Evolutionary conservation across 2,113 vertebrate genomes (phyloP).

Genomic region (Dipodomys stephensi): DNA sequence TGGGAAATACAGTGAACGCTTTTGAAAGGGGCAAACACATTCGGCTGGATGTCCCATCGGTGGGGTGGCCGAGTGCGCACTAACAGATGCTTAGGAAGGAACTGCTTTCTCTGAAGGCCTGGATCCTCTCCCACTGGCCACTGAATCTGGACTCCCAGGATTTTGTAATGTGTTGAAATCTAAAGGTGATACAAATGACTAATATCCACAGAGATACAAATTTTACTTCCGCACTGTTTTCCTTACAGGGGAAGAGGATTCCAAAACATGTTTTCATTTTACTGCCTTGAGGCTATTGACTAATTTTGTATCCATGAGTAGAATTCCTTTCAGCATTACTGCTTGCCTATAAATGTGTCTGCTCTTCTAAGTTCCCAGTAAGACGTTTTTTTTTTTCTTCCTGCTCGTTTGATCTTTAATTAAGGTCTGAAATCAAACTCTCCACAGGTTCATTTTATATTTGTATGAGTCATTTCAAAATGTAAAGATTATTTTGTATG

Average conservation of each 20-base stretch:
- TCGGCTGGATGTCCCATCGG: neutral
- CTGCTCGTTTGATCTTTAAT: slow-evolving; percentile 48
- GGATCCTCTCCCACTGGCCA: neutral
- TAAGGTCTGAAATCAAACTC: slow-evolving; percentile 56
- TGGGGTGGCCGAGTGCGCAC: neutral
- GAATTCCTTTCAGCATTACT: slow-evolving; percentile 50
- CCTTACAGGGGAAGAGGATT: neutral
- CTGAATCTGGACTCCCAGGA: neutral
- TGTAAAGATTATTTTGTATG: slow-evolving; percentile 17
- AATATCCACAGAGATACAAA: neutral
- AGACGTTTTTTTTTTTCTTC: slow-evolving; percentile 35
- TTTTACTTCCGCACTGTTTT: neutral
- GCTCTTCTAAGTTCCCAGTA: slow-evolving; percentile 51
- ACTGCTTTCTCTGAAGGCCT: neutral
- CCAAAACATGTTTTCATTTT: slow-evolving; percentile 29
- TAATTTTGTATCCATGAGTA: slow-evolving; percentile 35
- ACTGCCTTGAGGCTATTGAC: slow-evolving; percentile 2
- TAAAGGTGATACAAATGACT: slow-evolving; percentile 29
- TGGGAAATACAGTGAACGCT: neutral
- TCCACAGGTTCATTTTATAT: slow-evolving; percentile 47
- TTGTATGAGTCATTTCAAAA: slow-evolving; percentile 40
- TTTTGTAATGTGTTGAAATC: neutral
- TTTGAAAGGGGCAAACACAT: neutral
- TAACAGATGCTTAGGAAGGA: neutral
- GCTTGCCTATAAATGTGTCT: slow-evolving; percentile 18